Base-by-base conservation (phyloP, 2,113 vertebrate genomes). In the Scomber colias region DNA sequence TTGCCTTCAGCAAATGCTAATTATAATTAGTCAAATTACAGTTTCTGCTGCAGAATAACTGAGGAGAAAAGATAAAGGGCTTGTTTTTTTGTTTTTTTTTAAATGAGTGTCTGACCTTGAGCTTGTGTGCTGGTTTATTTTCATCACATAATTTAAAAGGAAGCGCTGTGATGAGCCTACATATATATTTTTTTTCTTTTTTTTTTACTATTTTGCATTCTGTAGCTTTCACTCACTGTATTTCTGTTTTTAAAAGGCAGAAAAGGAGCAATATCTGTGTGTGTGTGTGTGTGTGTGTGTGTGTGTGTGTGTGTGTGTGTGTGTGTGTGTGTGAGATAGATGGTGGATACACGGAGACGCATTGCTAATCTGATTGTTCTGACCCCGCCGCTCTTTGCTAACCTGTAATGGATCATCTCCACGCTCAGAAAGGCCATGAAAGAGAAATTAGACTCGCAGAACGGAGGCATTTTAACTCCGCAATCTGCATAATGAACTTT, bases 401-500 rank as follows among this genome's bases (percentile, higher is more conserved):
- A 79, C 70, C 51, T 27, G 56, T 44, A 40, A 59, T 12, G 55
- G 62, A 74, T 83, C 59, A 9, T 56, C 44, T 50, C 0, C 1
- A 4, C 30, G 7, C 51, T 80, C 55, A 21, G 11, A 31, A 16
- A 24, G 66, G 30, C 67, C 77, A n/a, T 74, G 71, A 84, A 73
- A 79, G 75, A 79, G 63, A 53, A 86, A 70, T 76, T 67, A 79
- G 59, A 59, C 19, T 66, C 51, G 8, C 55, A 57, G 71, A 71
- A 27, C 54, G 56, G 62, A 75, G 49, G 15, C 57, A 21, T 54
- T 79, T 82, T 56, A 81, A 76, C 73, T 24, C 61, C 5, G 27
- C 50, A 71, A 72, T 86, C 77, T 71, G 70, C 73, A 86, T 81
- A 83, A 86, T 82, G 75, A 84, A 75, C 71, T 78, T 72, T 55